Evolutionary conservation across 2,888 invertebrate species (phyloP).

Genomic region (Drosophila yooni): DNA sequence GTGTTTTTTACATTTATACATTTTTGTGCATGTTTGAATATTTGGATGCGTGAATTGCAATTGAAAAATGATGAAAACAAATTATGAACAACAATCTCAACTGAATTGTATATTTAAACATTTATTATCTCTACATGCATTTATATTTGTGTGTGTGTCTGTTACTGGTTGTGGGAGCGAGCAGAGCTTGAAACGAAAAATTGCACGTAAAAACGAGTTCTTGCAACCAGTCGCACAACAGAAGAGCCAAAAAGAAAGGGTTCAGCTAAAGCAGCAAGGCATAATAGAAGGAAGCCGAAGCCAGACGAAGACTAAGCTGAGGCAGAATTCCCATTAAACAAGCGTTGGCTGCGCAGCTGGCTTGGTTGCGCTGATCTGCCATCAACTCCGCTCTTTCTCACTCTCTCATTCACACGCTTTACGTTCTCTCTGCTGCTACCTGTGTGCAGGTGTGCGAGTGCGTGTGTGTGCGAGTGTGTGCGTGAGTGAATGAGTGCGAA

Average conservation of each 20-base stretch:
- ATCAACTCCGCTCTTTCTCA: constrained; percentile 1
- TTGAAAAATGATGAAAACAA: constrained; percentile 23
- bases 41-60: constrained; percentile 28
- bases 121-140: constrained; percentile 1
- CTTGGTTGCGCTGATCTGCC: constrained; percentile 35
- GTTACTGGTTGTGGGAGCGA: constrained; percentile 39
- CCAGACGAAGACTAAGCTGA: constrained; percentile 32
- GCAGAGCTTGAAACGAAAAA: constrained; percentile 51
- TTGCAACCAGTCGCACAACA: constrained; percentile 61
- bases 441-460: constrained; percentile 68
- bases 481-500: constrained; percentile 54
- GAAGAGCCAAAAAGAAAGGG: constrained; percentile 61
- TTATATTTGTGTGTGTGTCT: constrained; percentile 6
- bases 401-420: constrained; percentile 13
- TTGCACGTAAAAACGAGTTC: constrained; percentile 73
- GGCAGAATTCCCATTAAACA: constrained; percentile 53
- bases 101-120: neutral
- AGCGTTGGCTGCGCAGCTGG: constrained; percentile 32
- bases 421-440: constrained; percentile 48
- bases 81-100: neutral
- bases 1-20: constrained; percentile 8
- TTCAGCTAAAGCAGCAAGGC: constrained; percentile 40
- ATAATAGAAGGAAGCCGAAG: neutral
- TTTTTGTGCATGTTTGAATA: constrained; percentile 18
- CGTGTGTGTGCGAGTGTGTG: constrained; percentile 5